These are phyloP conservation scores for Drosophila glabriapex DNA, from an alignment of 2,888 invertebrate genomes.

Conservation along the genomic window DNA sequence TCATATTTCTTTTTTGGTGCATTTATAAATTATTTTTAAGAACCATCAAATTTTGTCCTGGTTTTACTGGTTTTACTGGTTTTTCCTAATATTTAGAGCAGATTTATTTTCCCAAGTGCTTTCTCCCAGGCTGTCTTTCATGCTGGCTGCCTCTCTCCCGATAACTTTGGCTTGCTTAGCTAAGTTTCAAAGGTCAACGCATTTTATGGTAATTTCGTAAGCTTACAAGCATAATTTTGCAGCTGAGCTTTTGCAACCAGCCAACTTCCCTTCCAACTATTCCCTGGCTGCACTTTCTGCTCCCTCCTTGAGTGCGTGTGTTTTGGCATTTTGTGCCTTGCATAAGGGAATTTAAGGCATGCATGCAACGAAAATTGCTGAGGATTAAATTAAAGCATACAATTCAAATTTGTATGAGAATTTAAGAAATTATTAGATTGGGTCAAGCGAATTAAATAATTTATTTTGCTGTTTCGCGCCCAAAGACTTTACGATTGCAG, in stretches of 20 bases:
- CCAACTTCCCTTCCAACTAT: not conserved
- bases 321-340: conserved; percentile 33
- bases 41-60: accelerated
- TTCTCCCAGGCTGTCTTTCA: not conserved
- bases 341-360: conserved; percentile 49
- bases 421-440: conserved; percentile 29
- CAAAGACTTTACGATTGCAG: not conserved
- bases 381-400: conserved; percentile 36
- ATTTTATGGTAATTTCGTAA: conserved; percentile 67
- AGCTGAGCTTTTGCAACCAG: conserved; percentile 50
- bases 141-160: not conserved
- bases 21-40: not conserved
- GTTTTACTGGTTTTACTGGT: too few relatives aligned
- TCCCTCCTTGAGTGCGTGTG: not conserved
- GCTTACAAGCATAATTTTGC: conserved; percentile 69
- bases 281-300: not conserved
- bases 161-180: conserved; percentile 40
- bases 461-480: conserved; percentile 29
- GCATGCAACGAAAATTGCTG: conserved; percentile 37
- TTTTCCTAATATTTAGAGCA: not conserved
- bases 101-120: not conserved
- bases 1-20: not conserved
- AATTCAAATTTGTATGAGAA: conserved; percentile 35
- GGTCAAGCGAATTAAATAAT: conserved; percentile 30
- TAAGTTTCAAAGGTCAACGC: conserved; percentile 65